Conservation (phyloP, 2,888 invertebrate species). For the Limnephilus lunatus region DNA sequence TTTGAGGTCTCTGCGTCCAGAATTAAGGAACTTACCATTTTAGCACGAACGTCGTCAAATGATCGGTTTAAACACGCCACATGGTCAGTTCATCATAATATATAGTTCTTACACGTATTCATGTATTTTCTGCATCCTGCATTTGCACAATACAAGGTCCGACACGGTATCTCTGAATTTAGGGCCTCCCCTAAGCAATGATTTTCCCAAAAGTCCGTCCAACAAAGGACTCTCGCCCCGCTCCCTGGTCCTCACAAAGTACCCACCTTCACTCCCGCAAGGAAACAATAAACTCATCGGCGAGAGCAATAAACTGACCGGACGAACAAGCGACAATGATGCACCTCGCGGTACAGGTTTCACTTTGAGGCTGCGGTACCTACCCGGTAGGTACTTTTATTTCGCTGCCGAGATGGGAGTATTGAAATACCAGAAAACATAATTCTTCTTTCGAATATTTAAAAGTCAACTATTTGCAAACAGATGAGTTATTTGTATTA, state of each 20-base stretch:
- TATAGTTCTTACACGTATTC: neutral
- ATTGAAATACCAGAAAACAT: neutral
- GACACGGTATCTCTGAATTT: conserved; percentile 56
- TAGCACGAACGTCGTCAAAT: no score
- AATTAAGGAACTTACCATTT: no score
- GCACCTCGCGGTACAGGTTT: conserved; percentile 31
- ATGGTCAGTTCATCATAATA: no score
- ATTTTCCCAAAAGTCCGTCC: conserved; percentile 57
- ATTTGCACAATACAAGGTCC: neutral
- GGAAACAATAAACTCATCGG: conserved; percentile 59
- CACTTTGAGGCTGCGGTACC: neutral
- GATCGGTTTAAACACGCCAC: no score
- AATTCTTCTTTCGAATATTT: neutral
- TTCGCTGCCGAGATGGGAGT: neutral
- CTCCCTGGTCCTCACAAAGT: conserved; percentile 48
- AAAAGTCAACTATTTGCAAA: neutral
- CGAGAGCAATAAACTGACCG: conserved; percentile 58
- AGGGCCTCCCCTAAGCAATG: conserved; percentile 53
- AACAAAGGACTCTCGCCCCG: conserved; percentile 57
- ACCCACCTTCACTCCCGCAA: neutral
- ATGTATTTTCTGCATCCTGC: neutral
- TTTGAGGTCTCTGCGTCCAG: no score
- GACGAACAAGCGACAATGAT: conserved; percentile 57
- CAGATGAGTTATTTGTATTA: neutral
- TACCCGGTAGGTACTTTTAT: neutral